Percentiles rank a stretch among this genome's conserved stretches.
phyloP scores from a whole-genome alignment of 2,888 invertebrate species.

The Dynastes hyllus region DNA sequence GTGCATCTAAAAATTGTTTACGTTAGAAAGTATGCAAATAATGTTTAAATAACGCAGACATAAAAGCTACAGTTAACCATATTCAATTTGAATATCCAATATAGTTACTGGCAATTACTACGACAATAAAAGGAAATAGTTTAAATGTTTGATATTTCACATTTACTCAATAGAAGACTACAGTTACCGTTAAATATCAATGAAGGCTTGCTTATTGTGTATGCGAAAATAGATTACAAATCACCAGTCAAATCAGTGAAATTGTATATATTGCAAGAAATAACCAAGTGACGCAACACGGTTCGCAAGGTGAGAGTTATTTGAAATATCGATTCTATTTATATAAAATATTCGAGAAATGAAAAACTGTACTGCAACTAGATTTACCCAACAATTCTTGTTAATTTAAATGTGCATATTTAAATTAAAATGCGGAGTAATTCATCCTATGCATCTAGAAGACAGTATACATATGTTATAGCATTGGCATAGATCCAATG shows the following conservation, averaged over 20 bases:
- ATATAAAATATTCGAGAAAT: neutral
- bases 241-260: conserved; percentile 20
- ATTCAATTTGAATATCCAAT: conserved; percentile 1
- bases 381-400: too few relatives aligned
- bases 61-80: conserved; percentile 11
- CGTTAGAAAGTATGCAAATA: neutral
- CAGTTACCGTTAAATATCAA: conserved; percentile 17
- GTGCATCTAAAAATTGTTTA: neutral
- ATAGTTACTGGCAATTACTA: neutral
- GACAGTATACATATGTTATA: too few relatives aligned
- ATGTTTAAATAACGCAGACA: neutral
- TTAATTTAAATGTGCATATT: too few relatives aligned
- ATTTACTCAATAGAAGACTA: conserved; percentile 4
- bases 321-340: conserved; percentile 5
- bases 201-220: conserved; percentile 22
- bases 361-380: conserved; percentile 2
- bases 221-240: conserved; percentile 9
- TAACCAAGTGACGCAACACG: neutral
- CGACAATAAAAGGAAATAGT: conserved; percentile 12
- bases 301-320: conserved; percentile 20
- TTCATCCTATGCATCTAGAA: too few relatives aligned
- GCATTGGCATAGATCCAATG: too few relatives aligned
- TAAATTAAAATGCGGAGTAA: too few relatives aligned
- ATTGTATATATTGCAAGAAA: neutral
- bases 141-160: conserved; percentile 18